Evolutionary conservation across 2,888 invertebrate genomes (phyloP), one percentile per base, ranked within the genome.

Genomic region (Argyresthia goedartella): DNA sequence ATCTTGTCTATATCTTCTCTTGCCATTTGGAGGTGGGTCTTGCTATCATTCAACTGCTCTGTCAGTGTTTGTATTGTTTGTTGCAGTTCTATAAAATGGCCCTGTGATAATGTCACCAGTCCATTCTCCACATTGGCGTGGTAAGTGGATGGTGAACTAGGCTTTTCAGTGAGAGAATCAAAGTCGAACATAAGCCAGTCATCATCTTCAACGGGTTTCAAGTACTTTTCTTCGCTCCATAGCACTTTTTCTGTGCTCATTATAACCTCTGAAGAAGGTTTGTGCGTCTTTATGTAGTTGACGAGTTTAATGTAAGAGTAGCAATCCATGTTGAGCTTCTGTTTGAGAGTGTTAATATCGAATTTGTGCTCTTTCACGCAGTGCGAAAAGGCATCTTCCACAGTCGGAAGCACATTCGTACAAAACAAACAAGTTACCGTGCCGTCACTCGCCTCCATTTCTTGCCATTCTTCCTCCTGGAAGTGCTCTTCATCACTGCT

Each of bases 181-280:
- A 82, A 89, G 90, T 95, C 96, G 71, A 91, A 93, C 90, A 92
- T 94, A 44, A 96, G 75, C 93, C 95, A 93, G 9, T 93, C 89
- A 69, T 96, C 96, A 67, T 92, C 89, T 56, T 90, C 89, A 4
- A 90, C 88, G 0, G 96, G 95, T 67, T 91, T 92, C 54, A 96
- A 82, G 71, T 93, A 96, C 59, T 89, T 89, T 52, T 95, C 95
- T 62, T 91, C 90, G 10, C 90, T 88, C 95, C 95, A 96, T 6
- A 89, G 69, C 1, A 88, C 79, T 55, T 78, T 72, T 47, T 81
- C 75, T 25, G 25, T 70, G 7, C 78, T 73, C 58, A 89, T 82
- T 45, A 92, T 73, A 45, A 88, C 85, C 54, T 89, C 87, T 0
- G 92, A 76, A 50, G 76, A 78, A 1, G 91, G 80, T 56, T 90